Base-by-base conservation (phyloP, 2,888 invertebrate species). In the Nomada ferruginata region DNA sequence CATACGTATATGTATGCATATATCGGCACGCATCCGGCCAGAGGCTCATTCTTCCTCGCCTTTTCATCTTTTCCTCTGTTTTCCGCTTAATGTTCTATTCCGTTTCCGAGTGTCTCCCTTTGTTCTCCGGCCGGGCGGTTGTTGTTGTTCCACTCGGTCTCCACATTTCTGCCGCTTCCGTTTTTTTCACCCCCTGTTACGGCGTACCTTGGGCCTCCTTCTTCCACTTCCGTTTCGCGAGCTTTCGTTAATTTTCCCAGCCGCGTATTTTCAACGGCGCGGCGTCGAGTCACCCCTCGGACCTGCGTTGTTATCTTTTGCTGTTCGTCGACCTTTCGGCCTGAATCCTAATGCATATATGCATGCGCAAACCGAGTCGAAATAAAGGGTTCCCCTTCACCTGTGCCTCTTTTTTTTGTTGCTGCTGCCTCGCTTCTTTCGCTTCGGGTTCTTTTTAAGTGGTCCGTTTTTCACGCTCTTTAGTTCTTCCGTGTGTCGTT, bases 281-380 rank as follows among this genome's bases (percentile, higher is more conserved):
- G 13, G 11, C 11, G 13, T 10, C 68, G 26, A 44, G 26, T 68
- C 42, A 20, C 57, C 11, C 71, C 65, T 50, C 61, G 44, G 18
- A 61, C 36, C 36, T 0, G 5, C 29, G 53, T 50, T 63, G 63
- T 80, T 80, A 80, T 80, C 78, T 64, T n/a, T 20, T 20, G 55
- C 52, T 78, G 72, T 78, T 63, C 80, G 72, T 78, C 68, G 78
- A 80, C 78, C 80, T 80, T 80, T 73, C 72, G 71, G 44, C 78
- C 80, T 59, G 59, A 26, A 73, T 78, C 72, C 78, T 78, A 69
- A 78, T 80, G 78, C 79, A 80, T 80, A 79, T 70, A 77, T 77
- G 71, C 77, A 80, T 80, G 66, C 66, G 29, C 55, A 36, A 66
- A n/a, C 36, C 29, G 68, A 69, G 44, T 52, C 36, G 11, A 70